Conservation (phyloP, 2,797 vertebrate genomes). For the Protonibea diacanthus region DNA sequence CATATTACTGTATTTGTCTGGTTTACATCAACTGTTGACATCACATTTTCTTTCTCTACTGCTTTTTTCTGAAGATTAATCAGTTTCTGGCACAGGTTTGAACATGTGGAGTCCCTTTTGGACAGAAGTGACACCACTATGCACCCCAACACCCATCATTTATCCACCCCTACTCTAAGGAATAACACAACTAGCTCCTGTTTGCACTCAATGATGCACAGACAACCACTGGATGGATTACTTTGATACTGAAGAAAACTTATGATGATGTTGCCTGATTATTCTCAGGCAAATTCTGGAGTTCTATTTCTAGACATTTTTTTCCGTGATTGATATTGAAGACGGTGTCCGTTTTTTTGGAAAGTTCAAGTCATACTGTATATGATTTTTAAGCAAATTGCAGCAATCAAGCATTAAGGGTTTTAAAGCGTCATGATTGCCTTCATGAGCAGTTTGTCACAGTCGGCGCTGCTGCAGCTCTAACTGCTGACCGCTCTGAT, state of each 20-base stretch:
- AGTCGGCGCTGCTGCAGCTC: background rate
- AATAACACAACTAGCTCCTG: background rate
- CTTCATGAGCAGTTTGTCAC: background rate
- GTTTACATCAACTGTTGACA: background rate
- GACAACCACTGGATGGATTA: background rate
- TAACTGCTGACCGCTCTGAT: background rate
- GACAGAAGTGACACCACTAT: background rate
- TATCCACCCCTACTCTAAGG: background rate
- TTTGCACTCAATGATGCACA: background rate
- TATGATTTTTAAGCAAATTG: background rate
- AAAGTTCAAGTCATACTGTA: too few species aligned
- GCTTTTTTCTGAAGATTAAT: background rate
- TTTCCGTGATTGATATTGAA: background rate
- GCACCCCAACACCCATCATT: background rate
- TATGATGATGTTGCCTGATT: too few species aligned
- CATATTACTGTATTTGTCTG: background rate
- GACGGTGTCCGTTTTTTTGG: background rate
- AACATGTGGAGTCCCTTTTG: background rate
- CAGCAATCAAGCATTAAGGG: background rate
- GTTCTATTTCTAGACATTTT: background rate
- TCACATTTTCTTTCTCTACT: background rate
- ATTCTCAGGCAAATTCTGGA: background rate
- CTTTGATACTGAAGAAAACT: background rate
- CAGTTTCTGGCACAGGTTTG: background rate
- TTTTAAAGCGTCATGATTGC: constrained; percentile 3